Evolutionary conservation across 2,797 vertebrate genomes (phyloP).

Genomic region (Notamacropus eugenii): DNA sequence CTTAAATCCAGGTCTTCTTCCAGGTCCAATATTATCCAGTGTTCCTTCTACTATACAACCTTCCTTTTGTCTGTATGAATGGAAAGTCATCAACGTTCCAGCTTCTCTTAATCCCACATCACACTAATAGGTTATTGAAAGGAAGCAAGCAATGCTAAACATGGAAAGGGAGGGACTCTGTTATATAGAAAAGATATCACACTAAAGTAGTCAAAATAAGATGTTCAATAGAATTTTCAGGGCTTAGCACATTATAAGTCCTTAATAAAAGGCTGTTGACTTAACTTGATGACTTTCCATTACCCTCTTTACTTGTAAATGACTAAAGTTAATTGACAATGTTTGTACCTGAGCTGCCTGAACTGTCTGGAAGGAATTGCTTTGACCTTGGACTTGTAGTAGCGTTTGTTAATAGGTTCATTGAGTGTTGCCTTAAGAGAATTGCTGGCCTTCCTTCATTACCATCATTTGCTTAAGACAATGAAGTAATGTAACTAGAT

Average conservation of each 20-base stretch:
- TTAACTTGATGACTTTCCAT: background rate
- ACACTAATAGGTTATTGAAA: background rate
- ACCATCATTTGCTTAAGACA: background rate
- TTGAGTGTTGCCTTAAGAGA: background rate
- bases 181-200: background rate
- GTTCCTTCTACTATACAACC: background rate
- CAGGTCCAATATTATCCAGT: background rate
- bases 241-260: background rate
- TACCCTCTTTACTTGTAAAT: background rate
- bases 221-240: background rate
- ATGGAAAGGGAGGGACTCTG: background rate
- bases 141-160: background rate
- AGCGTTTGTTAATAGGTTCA: background rate
- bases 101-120: background rate
- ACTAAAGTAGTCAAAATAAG: background rate
- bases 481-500: background rate
- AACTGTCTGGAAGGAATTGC: background rate
- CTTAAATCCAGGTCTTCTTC: background rate
- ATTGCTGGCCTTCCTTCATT: background rate
- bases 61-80: background rate
- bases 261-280: background rate
- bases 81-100: background rate
- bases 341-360: background rate
- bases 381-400: background rate
- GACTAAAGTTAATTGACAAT: background rate